A percentile compares a stretch with the other conserved stretches of the same genome.
These are phyloP conservation scores for Apotomis betuletana DNA, from an alignment of 2,888 invertebrate species.

Conservation along the genomic window DNA sequence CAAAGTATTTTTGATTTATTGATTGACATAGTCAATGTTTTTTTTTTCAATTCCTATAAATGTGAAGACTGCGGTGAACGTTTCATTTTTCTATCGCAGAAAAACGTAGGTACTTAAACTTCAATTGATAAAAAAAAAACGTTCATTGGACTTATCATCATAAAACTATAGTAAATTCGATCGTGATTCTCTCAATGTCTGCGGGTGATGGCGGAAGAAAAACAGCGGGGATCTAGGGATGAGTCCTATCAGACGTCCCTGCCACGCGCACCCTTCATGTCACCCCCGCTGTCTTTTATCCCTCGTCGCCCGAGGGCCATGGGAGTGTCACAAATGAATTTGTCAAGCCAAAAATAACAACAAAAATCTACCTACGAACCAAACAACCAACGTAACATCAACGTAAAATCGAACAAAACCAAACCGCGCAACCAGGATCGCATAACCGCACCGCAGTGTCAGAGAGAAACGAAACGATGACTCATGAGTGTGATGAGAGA, in stretches of 20 bases:
- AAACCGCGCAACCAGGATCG: constrained; percentile 43
- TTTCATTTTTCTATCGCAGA: neutral
- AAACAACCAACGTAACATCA: constrained; percentile 16
- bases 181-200: too few species aligned
- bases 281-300: too few species aligned
- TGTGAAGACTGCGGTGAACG: neutral
- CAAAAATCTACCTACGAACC: constrained; percentile 21
- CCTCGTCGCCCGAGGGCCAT: too few species aligned
- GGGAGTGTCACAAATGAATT: neutral
- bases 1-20: neutral
- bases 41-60: neutral
- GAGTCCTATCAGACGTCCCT: too few species aligned
- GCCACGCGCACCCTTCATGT: too few species aligned
- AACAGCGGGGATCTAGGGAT: too few species aligned
- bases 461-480: constrained; percentile 61
- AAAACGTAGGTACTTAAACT: neutral
- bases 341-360: constrained; percentile 30
- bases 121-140: neutral
- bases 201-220: too few species aligned
- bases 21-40: neutral
- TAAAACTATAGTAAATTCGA: too few species aligned
- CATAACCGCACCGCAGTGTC: constrained; percentile 39
- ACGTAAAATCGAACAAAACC: constrained; percentile 33
- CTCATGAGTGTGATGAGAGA: constrained; percentile 64
- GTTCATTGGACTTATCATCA: neutral